phyloP scores from a whole-genome alignment of 2,888 invertebrate species.

The Argyresthia albistria region DNA sequence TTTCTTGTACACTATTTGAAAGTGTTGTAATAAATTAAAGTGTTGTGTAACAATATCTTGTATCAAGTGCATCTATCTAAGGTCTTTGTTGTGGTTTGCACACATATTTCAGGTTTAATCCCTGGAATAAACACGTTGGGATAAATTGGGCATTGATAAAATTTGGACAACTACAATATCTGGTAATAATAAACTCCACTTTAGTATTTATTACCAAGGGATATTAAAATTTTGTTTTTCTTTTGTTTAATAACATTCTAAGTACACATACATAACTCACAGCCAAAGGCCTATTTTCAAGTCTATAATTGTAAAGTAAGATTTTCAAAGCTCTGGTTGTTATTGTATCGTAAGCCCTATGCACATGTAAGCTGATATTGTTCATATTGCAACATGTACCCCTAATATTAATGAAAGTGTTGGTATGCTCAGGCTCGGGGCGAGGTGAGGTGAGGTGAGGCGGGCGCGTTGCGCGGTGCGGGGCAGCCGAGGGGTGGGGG shows the following conservation, averaged over 20 bases:
- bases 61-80: not conserved
- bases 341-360: not conserved
- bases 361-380: not conserved
- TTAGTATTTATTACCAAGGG: not conserved
- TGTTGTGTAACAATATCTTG: not conserved
- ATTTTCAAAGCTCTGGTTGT: not conserved
- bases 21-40: not conserved
- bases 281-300: not conserved
- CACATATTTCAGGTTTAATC: slow-evolving; percentile 42
- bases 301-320: not conserved
- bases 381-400: not conserved
- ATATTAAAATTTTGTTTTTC: not conserved
- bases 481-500: slow-evolving; percentile 54
- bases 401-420: slow-evolving; percentile 56
- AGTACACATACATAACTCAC: not conserved
- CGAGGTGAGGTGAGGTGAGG: slow-evolving; percentile 12
- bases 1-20: not conserved
- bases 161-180: slow-evolving; percentile 38
- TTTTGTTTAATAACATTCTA: not conserved
- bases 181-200: slow-evolving; percentile 33
- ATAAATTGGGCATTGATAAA: slow-evolving; percentile 46
- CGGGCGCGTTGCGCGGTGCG: slow-evolving; percentile 38
- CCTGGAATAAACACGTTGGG: slow-evolving; percentile 44
- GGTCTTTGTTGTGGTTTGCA: not conserved
- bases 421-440: slow-evolving; percentile 69